Evolutionary conservation across 2,797 vertebrate genomes (phyloP), one percentile per base, ranked within the genome.

Genomic region (Mastacembelus armatus): DNA sequence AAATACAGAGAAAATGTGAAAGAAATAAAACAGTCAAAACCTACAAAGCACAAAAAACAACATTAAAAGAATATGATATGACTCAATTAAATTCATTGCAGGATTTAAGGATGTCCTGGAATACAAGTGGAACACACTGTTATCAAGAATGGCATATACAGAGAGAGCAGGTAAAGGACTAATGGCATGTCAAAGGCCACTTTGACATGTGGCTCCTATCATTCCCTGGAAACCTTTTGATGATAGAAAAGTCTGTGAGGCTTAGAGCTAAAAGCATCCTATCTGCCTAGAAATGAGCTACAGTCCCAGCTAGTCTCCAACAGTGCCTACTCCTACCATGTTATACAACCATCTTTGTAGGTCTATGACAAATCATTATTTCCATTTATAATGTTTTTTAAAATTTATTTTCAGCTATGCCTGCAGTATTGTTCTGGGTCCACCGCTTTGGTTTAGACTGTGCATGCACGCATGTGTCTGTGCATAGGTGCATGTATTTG

Each of bases 111-210:
- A 21, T 27, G 43, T 44, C 1, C 3, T 40, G 21, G 2, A 27
- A 33, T 62, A 42, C 27, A 61, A 35, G 55, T 18, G 33, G 40
- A n/a, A n/a, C n/a, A n/a, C 33, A 22, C 22, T 2, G 7, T 66
- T 49, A 74, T 76, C 52, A 32, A 35, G 45, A 38, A 8, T 60
- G 75, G 55, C 50, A 52, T 18, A 26, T 32, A 50, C 60, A 58
- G 58, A 50, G 5, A 19, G 40, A 43, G 35, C 19, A 22, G 52
- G 32, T 61, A 12, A 74, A 54, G 44, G 35, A 24, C 32, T 65
- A 68, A 16, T 43, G 58, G 39, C 0, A 39, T 69, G 65, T 74
- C 72, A 77, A 74, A 79, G 60, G 65, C 65, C 72, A 77, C 68
- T 62, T 44, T 60, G 42, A 71, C 59, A 64, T 3, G n/a, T 36